phyloP scores from a whole-genome alignment of 2,888 invertebrate species.

The Philereme transversata region DNA sequence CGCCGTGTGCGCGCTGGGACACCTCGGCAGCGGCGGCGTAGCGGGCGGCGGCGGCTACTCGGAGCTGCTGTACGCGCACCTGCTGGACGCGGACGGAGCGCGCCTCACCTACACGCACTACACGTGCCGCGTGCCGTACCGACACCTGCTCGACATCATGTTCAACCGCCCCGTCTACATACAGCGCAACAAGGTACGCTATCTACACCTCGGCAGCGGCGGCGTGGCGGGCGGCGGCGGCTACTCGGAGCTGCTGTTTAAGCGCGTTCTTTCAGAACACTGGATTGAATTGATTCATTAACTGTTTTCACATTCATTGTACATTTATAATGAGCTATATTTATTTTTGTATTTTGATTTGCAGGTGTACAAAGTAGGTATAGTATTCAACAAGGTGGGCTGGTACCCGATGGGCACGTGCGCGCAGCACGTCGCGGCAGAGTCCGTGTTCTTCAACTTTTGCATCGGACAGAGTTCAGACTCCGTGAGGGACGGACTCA shows the following conservation, averaged over 20 bases:
- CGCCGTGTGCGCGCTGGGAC: constrained; percentile 45
- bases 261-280: no score
- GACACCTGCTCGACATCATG: constrained; percentile 89
- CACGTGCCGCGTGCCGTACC: constrained; percentile 89
- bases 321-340: background rate
- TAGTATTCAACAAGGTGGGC: constrained; percentile 92
- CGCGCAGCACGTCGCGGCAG: constrained; percentile 86
- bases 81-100: constrained; percentile 91
- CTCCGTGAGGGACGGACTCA: constrained; percentile 89
- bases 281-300: no score
- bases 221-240: constrained; percentile 44
- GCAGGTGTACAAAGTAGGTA: constrained; percentile 91
- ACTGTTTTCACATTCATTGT: no score
- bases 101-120: constrained; percentile 92
- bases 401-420: constrained; percentile 92
- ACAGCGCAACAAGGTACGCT: constrained; percentile 86
- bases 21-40: constrained; percentile 39
- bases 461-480: constrained; percentile 88
- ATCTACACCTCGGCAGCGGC: constrained; percentile 37
- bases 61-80: constrained; percentile 87
- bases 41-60: constrained; percentile 80
- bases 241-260: constrained; percentile 91
- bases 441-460: constrained; percentile 90
- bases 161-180: constrained; percentile 92
- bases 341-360: background rate